Conservation (phyloP, 2,888 invertebrate species). For the Hyppa rectilinea region DNA sequence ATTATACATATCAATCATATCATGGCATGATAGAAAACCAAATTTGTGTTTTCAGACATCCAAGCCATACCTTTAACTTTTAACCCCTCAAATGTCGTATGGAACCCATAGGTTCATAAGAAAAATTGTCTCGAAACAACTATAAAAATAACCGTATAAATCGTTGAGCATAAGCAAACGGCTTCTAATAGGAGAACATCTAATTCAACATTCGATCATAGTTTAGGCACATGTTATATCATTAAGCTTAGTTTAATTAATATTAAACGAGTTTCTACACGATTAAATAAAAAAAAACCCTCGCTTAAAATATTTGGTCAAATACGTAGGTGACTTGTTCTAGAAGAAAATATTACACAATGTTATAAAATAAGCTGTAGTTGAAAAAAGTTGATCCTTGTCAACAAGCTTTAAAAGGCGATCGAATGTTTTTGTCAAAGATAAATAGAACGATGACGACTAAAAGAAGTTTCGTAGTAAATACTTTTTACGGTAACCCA, state of each 20-base stretch:
- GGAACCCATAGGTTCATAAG: no score
- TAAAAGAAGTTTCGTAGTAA: no score
- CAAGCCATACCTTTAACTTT: no score
- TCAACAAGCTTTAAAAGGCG: constrained; percentile 5
- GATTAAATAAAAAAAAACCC: no score
- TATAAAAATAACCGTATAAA: no score
- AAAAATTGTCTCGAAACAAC: no score
- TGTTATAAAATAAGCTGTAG: constrained; percentile 10
- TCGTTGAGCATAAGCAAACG: no score
- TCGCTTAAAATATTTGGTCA: constrained; percentile 18
- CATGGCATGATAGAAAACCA: background rate
- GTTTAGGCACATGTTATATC: constrained; percentile 1
- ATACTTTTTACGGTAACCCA: no score
- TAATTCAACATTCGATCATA: background rate
- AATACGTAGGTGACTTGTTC: background rate
- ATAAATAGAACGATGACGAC: no score
- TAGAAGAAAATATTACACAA: constrained; percentile 43
- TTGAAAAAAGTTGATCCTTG: background rate
- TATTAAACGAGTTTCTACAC: constrained; percentile 18
- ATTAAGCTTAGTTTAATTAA: constrained; percentile 11
- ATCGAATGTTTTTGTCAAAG: background rate
- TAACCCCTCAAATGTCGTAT: no score
- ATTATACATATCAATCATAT: background rate
- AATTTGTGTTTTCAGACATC: background rate
- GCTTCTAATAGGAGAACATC: no score